These are phyloP conservation scores for Limosa lapponica DNA, from an alignment of 2,797 vertebrate genomes.

Conservation along the genomic window DNA sequence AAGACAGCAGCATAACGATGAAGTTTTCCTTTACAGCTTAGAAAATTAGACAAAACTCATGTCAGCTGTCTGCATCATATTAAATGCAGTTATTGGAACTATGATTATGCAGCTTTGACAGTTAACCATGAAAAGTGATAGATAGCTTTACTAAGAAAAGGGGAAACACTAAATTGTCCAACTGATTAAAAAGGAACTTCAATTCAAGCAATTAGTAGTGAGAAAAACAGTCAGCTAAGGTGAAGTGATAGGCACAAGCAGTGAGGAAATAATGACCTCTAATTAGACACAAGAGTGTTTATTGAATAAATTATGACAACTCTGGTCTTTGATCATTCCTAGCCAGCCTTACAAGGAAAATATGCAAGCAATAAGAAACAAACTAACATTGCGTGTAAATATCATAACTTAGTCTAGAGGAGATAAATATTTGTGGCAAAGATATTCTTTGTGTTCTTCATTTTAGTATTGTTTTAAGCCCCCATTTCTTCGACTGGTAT, in stretches of 20 bases:
- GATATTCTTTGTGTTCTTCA: not conserved
- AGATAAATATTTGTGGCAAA: not conserved
- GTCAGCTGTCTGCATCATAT: not conserved
- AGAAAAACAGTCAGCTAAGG: slow-evolving; percentile 18
- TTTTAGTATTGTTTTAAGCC: not conserved
- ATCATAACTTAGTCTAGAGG: not conserved
- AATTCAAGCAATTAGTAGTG: not conserved
- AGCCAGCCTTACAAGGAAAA: not conserved
- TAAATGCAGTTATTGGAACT: not conserved
- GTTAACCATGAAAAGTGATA: not conserved
- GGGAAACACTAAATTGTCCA: not conserved
- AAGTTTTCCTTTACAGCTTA: not conserved
- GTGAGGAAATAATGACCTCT: not conserved
- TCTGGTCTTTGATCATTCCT: not conserved
- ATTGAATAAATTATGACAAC: slow-evolving; percentile 1
- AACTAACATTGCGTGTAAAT: not conserved
- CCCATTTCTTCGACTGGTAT: not conserved
- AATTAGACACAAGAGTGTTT: slow-evolving; percentile 6
- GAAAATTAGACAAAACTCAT: not conserved
- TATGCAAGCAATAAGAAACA: not conserved
- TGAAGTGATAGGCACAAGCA: not conserved
- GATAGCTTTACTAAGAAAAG: not conserved
- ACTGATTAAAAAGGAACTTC: slow-evolving; percentile 1
- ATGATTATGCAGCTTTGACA: not conserved
- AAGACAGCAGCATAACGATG: not conserved